Evolutionary conservation across 2,888 invertebrate species (phyloP), one percentile per base, ranked within the genome.

Genomic region (Cosmorhoe ocellata): DNA sequence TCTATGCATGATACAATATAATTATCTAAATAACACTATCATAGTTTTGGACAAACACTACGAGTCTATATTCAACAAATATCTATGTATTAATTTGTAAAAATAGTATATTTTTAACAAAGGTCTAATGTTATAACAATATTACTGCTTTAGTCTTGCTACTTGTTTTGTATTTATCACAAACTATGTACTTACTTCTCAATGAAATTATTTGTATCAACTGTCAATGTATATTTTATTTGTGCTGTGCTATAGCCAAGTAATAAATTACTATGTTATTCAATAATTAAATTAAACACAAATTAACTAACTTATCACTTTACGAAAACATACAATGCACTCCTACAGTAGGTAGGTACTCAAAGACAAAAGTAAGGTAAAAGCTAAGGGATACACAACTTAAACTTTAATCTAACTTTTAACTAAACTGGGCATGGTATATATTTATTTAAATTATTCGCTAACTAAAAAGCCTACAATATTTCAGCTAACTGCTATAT

Each of bases 101-200:
- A 73, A 74, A 69, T 67, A 70, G 63, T 69, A 53, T 54, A 54
- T 68, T 63, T 62, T 58, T 63, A 71, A 71, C 75, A 71, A 70
- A 69, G 39, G 30, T 65, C 65, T 69, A 66, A 64, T 52, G 59
- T 56, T 61, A 51, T 52, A 64, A 64, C 55, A 51, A 56, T 61
- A 49, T 54, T 56, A 59, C 59, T 33, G 13, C 31, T 58, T 60
- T 45, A 53, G 50, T 55, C 58, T 38, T 48, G 42, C 60, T 49
- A 59, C 56, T 52, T 61, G 57, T 42, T 51, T 51, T 42, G 34
- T 45, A 56, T 55, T 48, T 33, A 44, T 47, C 48, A 31, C 34
- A 49, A 53, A n/a, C n/a, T n/a, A n/a, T n/a, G n/a, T n/a, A n/a
- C n/a, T 50, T 46, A 48, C 41, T 58, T 40, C 38, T 48, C 32